phyloP scores from a whole-genome alignment of 2,888 invertebrate genomes.

The Eupithecia insigniata region DNA sequence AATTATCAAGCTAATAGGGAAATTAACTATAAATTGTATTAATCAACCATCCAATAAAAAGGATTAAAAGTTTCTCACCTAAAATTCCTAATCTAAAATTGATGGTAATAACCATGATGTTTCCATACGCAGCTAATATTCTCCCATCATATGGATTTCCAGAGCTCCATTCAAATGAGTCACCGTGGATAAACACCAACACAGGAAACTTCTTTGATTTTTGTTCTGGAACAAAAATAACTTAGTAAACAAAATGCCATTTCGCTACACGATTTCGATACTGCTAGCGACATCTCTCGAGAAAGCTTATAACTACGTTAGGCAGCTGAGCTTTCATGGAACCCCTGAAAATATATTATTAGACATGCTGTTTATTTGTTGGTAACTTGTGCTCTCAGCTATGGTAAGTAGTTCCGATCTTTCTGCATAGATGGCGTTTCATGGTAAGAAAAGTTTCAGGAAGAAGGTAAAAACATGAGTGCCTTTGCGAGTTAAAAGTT shows the following conservation, averaged over 20 bases:
- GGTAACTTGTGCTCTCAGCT: background rate
- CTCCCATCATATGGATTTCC: conserved; percentile 99
- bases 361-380: background rate
- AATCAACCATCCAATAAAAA: background rate
- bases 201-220: conserved; percentile 88
- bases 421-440: background rate
- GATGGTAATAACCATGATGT: conserved; percentile 92
- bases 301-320: conserved; percentile 19
- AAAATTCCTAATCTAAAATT: conserved; percentile 93
- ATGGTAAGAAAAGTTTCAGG: background rate
- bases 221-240: conserved; percentile 66
- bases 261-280: conserved; percentile 10
- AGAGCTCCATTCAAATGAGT: conserved; percentile 98
- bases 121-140: conserved; percentile 95
- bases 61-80: conserved; percentile 77
- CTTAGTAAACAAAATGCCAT: background rate
- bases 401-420: background rate
- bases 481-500: background rate
- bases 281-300: conserved; percentile 44
- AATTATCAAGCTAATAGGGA: background rate
- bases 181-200: conserved; percentile 96
- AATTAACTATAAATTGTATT: background rate
- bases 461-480: background rate
- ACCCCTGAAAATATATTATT: background rate
- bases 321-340: background rate